Evolutionary conservation across 2,888 invertebrate genomes (phyloP), one percentile per base, ranked within the genome.

Genomic region (Mythimna pallens): DNA sequence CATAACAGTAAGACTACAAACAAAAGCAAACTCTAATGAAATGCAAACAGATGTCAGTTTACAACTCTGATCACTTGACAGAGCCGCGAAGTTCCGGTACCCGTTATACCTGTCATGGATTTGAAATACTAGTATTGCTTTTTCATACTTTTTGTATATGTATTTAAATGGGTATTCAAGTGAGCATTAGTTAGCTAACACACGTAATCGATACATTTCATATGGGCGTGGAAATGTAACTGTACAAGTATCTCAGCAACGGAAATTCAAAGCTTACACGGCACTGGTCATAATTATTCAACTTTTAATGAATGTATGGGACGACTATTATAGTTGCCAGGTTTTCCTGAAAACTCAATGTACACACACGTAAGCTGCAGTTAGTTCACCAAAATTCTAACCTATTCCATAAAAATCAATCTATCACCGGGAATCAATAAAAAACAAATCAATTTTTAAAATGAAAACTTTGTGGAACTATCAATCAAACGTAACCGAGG

Each of bases 41-140:
- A 84, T 76, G 79, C 62, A 61, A 80, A 89, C 87, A 92, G 87
- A 89, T 88, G 80, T 87, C 87, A 85, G 86, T 90, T 89, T 91
- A 76, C 78, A 72, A 76, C 58, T 71, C 70, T 78, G 80, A 78
- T 74, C 79, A 78, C 65, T 76, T 80, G 77, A 84, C 70, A 85
- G 83, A 81, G 78, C 85, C 80, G 80, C 84, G 81, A 91, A 91
- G 90, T 92, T 91, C 88, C 88, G 86, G 85, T 89, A 89, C 90
- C 91, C 89, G 90, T 93, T 92, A 90, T 90, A 89, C 88, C 91
- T 91, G 91, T 92, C 92, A 91, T 89, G 88, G 87, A 87, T 90
- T 91, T 93, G 91, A 94, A 91, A 91, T 93, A 94, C 87, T 90
- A 90, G 88, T 85, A 88, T 89, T 89, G 87, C 81, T 87, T 85